phyloP scores from a whole-genome alignment of 2,797 vertebrate genomes.

The Otolemur crassicaudatus region DNA sequence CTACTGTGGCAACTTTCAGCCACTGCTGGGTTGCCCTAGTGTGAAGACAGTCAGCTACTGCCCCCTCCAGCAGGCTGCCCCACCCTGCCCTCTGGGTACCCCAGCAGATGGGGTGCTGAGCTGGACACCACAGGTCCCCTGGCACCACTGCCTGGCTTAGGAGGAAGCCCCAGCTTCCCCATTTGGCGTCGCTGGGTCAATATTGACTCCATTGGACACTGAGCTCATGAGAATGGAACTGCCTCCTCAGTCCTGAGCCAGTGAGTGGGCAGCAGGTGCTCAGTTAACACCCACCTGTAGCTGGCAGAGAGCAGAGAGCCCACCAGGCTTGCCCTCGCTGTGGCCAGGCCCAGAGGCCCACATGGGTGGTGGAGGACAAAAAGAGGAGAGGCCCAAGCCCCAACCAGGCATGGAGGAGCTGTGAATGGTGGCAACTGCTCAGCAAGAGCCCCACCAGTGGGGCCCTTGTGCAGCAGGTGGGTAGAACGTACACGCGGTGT shows the following conservation, averaged over 20 bases:
- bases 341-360: background rate
- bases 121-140: too few species aligned
- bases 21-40: accelerated
- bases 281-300: background rate
- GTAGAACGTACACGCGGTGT: accelerated
- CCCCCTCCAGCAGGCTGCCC: background rate
- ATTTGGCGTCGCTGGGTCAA: background rate
- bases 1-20: accelerated
- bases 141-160: background rate
- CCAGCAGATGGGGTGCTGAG: too few species aligned
- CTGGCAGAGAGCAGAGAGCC: background rate
- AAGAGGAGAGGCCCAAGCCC: background rate
- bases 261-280: background rate
- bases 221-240: background rate
- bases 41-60: background rate
- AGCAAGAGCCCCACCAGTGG: background rate
- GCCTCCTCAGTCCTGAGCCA: background rate
- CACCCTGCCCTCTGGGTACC: background rate
- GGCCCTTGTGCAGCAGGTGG: accelerated
- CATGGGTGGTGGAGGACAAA: background rate
- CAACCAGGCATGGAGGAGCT: background rate
- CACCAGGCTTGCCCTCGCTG: background rate
- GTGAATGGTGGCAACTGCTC: background rate
- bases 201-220: background rate
- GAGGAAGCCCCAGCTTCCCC: background rate